Evolutionary conservation across 2,888 invertebrate genomes (phyloP).

Genomic region (Pomacea canaliculata): DNA sequence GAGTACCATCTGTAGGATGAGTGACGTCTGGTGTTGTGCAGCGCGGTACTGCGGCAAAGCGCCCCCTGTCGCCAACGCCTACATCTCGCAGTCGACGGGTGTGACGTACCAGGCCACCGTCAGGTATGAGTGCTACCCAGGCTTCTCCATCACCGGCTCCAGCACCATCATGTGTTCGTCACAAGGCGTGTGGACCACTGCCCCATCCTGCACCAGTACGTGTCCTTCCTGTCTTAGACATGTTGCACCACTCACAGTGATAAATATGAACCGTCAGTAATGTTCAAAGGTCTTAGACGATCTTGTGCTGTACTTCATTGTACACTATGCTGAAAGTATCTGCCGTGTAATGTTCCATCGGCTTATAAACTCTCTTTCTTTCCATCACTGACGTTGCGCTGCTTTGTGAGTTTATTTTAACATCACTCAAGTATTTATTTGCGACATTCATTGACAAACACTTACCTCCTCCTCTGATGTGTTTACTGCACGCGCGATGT

Average conservation of each 20-base stretch:
- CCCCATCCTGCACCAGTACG: constrained; percentile 40
- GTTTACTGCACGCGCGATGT: too few relatives aligned
- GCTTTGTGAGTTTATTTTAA: too few relatives aligned
- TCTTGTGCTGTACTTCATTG: too few relatives aligned
- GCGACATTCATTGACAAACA: too few relatives aligned
- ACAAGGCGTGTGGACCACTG: constrained; percentile 41
- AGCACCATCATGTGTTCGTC: constrained; percentile 42
- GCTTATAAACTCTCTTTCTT: too few relatives aligned
- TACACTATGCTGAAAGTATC: too few relatives aligned
- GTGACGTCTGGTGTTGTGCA: constrained; percentile 24
- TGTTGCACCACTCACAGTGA: background rate
- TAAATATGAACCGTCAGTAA: background rate
- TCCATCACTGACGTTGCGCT: too few relatives aligned
- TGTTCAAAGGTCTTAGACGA: too few relatives aligned
- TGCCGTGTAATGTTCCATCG: too few relatives aligned
- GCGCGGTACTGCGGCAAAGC: constrained; percentile 55
- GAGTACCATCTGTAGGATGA: too few relatives aligned
- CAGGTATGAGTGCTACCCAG: constrained; percentile 51
- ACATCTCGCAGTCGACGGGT: constrained; percentile 44
- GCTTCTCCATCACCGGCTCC: constrained; percentile 41
- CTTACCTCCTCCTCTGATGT: too few relatives aligned
- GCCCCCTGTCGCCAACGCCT: constrained; percentile 46
- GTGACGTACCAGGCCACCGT: constrained; percentile 40
- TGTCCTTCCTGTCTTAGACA: background rate
- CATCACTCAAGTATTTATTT: too few relatives aligned